These are phyloP conservation scores for Plecotus auritus DNA, from an alignment of 2,113 vertebrate species.

Conservation along the genomic window DNA sequence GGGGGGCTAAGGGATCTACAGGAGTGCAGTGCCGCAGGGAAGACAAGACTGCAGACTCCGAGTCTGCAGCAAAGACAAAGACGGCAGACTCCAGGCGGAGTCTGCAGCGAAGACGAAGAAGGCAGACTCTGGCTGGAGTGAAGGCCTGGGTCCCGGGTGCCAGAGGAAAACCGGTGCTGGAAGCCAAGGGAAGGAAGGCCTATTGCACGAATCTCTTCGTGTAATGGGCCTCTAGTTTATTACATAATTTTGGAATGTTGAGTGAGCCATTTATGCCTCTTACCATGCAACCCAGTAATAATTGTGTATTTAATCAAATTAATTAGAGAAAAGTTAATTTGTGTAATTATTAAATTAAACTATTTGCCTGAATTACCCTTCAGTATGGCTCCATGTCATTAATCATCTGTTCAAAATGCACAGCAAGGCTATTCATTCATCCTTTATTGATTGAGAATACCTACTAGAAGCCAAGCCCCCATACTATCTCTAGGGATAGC, in stretches of 20 bases:
- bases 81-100: too few relatives aligned
- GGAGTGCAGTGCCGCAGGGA: too few relatives aligned
- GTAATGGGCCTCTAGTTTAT: neutral
- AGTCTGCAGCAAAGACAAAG: too few relatives aligned
- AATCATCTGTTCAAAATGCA: slow-evolving; percentile 43
- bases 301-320: slow-evolving; percentile 47
- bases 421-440: slow-evolving; percentile 3
- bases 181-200: too few relatives aligned
- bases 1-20: too few relatives aligned
- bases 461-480: neutral
- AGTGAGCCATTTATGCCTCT: slow-evolving; percentile 25
- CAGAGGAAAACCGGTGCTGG: too few relatives aligned
- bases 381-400: slow-evolving; percentile 39
- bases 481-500: neutral
- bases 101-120: too few relatives aligned
- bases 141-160: too few relatives aligned
- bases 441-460: slow-evolving; percentile 15
- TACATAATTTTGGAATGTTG: slow-evolving; percentile 33
- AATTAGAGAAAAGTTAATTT: slow-evolving; percentile 50
- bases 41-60: too few relatives aligned
- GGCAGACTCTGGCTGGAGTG: too few relatives aligned
- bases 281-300: slow-evolving; percentile 25
- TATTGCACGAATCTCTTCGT: too few relatives aligned
- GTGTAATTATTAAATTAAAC: slow-evolving; percentile 50
- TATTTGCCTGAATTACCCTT: slow-evolving; percentile 34